phyloP scores from a whole-genome alignment of 1,140 invertebrate species.

The Conus ventricosus region DNA sequence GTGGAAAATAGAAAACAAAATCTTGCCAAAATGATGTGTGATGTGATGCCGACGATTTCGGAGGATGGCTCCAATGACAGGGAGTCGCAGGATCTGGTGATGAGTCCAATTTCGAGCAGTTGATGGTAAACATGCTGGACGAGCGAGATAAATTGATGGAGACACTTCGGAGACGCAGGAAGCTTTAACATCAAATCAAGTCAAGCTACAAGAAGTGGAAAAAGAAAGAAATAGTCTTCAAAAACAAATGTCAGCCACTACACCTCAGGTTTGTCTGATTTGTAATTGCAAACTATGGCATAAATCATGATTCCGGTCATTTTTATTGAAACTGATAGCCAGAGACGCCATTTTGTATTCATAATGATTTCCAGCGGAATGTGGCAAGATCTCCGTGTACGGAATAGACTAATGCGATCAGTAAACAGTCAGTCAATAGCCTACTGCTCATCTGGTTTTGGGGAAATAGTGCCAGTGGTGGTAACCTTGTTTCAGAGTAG shows the following conservation, averaged over 20 bases:
- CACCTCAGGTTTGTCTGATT: constrained; percentile 89
- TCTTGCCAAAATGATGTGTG: constrained; percentile 86
- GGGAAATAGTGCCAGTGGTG: not conserved
- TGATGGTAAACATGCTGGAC: constrained; percentile 99
- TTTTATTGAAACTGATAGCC: constrained; percentile 15
- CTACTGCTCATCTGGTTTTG: not conserved
- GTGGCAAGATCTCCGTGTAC: not conserved
- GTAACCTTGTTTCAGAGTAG: not conserved
- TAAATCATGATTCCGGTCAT: not conserved
- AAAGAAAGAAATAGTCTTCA: constrained; percentile 96
- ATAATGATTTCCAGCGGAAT: constrained; percentile 48
- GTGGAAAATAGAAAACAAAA: constrained; percentile 19
- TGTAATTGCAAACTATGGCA: constrained; percentile 1
- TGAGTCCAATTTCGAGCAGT: constrained; percentile 98
- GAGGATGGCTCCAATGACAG: constrained; percentile 85
- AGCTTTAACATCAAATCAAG: constrained; percentile 88
- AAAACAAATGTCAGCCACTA: constrained; percentile 93
- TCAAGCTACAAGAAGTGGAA: constrained; percentile 90
- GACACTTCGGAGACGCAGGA: constrained; percentile 96
- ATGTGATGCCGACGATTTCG: constrained; percentile 99
- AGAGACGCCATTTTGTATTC: constrained; percentile 63
- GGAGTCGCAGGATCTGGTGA: constrained; percentile 81
- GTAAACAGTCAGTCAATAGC: not conserved
- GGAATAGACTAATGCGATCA: not conserved
- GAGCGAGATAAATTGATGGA: constrained; percentile 97